Conservation (phyloP, 1,140 invertebrate genomes). For the Pissodes strobi region DNA sequence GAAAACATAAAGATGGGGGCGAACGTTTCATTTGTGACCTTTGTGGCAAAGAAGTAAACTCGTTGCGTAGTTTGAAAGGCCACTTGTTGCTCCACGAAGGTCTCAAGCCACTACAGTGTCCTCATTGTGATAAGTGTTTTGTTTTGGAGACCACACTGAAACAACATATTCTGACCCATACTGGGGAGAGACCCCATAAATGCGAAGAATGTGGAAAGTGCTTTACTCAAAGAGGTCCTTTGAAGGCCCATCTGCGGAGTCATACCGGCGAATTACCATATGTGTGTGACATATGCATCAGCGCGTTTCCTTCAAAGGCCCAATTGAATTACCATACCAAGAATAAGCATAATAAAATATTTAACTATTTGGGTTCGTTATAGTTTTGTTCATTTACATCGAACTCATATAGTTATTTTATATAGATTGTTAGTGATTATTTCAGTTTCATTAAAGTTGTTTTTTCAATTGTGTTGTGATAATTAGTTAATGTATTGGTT, state of each 20-base stretch:
- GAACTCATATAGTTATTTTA: too few species aligned
- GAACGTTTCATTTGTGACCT: conserved; percentile 56
- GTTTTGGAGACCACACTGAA: conserved; percentile 72
- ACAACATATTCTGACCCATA: conserved; percentile 74
- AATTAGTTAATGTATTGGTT: too few species aligned
- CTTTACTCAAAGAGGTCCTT: conserved; percentile 67
- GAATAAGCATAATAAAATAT: too few species aligned
- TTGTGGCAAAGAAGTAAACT: conserved; percentile 56
- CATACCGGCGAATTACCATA: conserved; percentile 75
- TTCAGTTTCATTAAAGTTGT: too few species aligned
- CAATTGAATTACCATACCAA: conserved; percentile 30
- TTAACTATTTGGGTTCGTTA: too few species aligned
- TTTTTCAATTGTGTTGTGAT: too few species aligned
- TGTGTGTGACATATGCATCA: conserved; percentile 65
- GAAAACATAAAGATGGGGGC: conserved; percentile 31
- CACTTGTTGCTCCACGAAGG: conserved; percentile 50
- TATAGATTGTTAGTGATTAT: too few species aligned
- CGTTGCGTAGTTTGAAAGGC: conserved; percentile 41
- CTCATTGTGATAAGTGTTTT: conserved; percentile 59
- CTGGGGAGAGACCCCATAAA: conserved; percentile 76
- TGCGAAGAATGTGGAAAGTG: conserved; percentile 74
- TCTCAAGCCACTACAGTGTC: conserved; percentile 51
- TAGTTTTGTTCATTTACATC: too few species aligned
- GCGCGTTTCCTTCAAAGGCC: conserved; percentile 42
- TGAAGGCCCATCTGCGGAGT: conserved; percentile 62